phyloP scores from a whole-genome alignment of 2,113 vertebrate species.

The Lasiurus cinereus region DNA sequence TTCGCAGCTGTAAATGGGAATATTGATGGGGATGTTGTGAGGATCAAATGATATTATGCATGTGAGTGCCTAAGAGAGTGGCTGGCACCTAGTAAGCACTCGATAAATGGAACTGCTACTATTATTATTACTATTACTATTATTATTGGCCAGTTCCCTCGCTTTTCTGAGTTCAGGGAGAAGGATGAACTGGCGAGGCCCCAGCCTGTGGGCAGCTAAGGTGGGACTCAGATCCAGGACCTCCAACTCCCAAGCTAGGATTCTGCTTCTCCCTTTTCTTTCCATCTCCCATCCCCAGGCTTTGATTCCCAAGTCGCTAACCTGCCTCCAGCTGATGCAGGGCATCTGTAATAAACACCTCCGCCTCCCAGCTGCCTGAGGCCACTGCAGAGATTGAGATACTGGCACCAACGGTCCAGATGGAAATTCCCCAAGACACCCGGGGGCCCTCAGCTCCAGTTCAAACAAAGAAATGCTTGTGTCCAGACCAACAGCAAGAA shows the following conservation, averaged over 20 bases:
- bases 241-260: background rate
- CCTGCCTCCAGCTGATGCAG: background rate
- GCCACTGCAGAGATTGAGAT: background rate
- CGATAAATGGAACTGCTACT: background rate
- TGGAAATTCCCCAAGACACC: constrained; percentile 80
- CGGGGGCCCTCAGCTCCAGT: constrained; percentile 45
- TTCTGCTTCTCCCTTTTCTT: background rate
- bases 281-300: background rate
- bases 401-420: background rate
- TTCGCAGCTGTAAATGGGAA: background rate
- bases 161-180: background rate
- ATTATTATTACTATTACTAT: background rate
- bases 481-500: constrained; percentile 47
- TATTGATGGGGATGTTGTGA: background rate
- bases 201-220: no score
- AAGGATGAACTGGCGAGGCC: background rate
- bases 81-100: background rate
- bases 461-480: constrained; percentile 67
- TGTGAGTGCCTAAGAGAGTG: background rate
- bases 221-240: background rate
- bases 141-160: background rate
- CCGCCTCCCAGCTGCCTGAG: background rate
- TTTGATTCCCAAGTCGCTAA: background rate
- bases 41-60: background rate
- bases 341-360: background rate